Base-by-base conservation (phyloP, 2,113 vertebrate species). In the Lycocorax pyrrhopterus region DNA sequence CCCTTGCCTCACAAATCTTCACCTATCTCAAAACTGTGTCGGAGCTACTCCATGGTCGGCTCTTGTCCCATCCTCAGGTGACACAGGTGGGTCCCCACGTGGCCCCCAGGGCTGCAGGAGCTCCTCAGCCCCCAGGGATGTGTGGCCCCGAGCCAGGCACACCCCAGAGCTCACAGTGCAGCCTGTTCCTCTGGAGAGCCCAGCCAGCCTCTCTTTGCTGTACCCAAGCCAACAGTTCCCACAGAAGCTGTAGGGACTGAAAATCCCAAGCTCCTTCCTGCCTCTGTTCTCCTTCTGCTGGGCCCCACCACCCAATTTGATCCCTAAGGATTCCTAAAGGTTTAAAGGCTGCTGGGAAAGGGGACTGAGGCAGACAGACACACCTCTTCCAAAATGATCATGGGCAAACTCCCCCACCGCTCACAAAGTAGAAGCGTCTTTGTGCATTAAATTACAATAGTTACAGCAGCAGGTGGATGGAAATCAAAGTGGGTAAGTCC, bases 1-100 rank as follows among this genome's bases (percentile, higher is more conserved):
- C n/a, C 16, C 33, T 2, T 2, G 2, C 55, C 49, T 47, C 52
- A 67, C 47, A 46, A 53, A 77, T 51, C 32, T 43, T 12, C n/a
- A 2, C 39, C n/a, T 39, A 5, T 29, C 25, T 12, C 32, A 7
- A 4, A 73, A 9, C 1, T 4, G 43, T 3, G 33, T 9, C 12
- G 1, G 35, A 37, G 35, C 49, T 6, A 0, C 59, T 30, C 52
- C 32, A 2, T 0, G 5, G 21, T 2, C 1, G 2, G 78, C 81
- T 59, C 84, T 5, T 18, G 52, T 72, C 67, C 29, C 68, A 27
- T 1, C 16, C 44, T 27, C 52, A 5, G 32, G 8, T 22, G 15
- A 17, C 39, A 35, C 8, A 3, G 56, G n/a, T 4, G 41, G 33
- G 64, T n/a, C n/a, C 78, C 46, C 7, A 6, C 0, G 6, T 3